These are phyloP conservation scores for Rutpela maculata DNA, from an alignment of 2,888 invertebrate species.

Conservation along the genomic window DNA sequence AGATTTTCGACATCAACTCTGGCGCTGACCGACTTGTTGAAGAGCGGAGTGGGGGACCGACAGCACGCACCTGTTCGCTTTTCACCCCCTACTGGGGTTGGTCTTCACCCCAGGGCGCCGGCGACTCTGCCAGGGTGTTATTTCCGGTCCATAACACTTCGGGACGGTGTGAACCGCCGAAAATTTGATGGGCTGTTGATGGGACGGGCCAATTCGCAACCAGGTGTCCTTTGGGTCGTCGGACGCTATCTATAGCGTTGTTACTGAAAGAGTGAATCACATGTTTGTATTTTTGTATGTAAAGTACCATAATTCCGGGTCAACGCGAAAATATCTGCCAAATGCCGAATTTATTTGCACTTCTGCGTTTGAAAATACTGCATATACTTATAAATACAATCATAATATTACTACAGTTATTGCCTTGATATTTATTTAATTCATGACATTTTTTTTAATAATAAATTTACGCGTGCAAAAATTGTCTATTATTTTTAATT, in stretches of 20 bases:
- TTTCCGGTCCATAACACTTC: constrained; percentile 53
- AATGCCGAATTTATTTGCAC: constrained; percentile 1
- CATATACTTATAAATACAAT: not conserved
- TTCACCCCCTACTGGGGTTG: constrained; percentile 67
- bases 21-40: constrained; percentile 61
- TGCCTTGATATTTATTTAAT: not conserved
- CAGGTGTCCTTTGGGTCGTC: constrained; percentile 72
- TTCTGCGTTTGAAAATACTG: not conserved
- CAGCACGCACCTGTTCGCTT: constrained; percentile 71
- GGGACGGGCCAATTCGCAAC: constrained; percentile 76
- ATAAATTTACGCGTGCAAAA: not conserved
- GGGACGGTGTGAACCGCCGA: constrained; percentile 18
- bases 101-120: constrained; percentile 47
- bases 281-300: constrained; percentile 48
- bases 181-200: constrained; percentile 52
- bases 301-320: constrained; percentile 27
- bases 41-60: constrained; percentile 64
- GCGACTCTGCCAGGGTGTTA: constrained; percentile 45
- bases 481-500: not conserved
- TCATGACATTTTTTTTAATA: not conserved
- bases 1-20: constrained; percentile 70
- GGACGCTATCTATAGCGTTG: constrained; percentile 52
- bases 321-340: constrained; percentile 25
- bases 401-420: not conserved
- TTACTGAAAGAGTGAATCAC: constrained; percentile 64